A percentile compares a stretch with the other conserved stretches of the same genome.
Evolutionary conservation across 1,140 invertebrate genomes (phyloP).

Genomic region (Brachionus sp.): DNA sequence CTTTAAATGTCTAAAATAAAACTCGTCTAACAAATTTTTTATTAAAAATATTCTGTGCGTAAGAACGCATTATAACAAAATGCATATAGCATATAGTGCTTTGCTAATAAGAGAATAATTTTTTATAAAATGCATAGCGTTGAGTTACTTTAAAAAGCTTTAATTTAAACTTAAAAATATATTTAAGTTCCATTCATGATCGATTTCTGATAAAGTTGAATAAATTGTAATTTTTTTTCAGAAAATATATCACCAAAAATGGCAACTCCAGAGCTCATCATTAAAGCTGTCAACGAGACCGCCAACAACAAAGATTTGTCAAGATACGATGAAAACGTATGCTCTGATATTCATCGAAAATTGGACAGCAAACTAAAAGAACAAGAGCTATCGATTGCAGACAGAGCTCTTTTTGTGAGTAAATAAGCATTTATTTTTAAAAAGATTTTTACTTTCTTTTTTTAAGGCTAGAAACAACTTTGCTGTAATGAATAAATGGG

Average conservation of each 20-base stretch:
- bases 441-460: neutral
- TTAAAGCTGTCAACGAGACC: neutral
- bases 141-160: constrained; percentile 16
- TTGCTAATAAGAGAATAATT: neutral
- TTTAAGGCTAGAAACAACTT: constrained; percentile 45
- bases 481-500: constrained; percentile 40
- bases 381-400: neutral
- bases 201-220: neutral
- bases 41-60: neutral
- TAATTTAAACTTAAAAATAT: neutral
- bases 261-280: constrained; percentile 24
- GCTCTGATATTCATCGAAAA: constrained; percentile 23
- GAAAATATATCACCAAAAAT: constrained; percentile 13
- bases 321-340: constrained; percentile 36
- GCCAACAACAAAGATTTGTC: constrained; percentile 29
- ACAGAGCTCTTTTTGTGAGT: constrained; percentile 5
- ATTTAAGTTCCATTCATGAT: neutral
- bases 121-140: constrained; percentile 34
- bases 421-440: neutral
- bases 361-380: constrained; percentile 25
- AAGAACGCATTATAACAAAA: neutral
- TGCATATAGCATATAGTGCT: neutral
- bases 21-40: neutral
- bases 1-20: neutral
- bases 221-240: neutral